Evolutionary conservation across 2,113 vertebrate genomes (phyloP), one percentile per base, ranked within the genome.

Genomic region (Oreocharis arfaki): DNA sequence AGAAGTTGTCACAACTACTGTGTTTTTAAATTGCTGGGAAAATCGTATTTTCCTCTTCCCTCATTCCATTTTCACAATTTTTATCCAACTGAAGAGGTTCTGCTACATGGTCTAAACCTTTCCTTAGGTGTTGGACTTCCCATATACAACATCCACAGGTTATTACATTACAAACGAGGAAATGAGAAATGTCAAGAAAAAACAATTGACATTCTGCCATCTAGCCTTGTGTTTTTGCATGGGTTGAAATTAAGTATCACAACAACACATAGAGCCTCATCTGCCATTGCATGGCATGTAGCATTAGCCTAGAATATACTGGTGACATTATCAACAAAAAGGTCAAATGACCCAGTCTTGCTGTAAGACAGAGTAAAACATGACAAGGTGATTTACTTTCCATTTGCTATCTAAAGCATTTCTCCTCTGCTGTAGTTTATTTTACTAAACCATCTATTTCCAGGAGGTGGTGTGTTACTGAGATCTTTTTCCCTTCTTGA

Each of bases 301-400:
- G 50, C 50, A 76, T 65, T 55, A 89, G 41, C 59, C 61, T 94
- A 68, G 86, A 90, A 90, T 52, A 88, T 49, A 88, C 52, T 42
- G 41, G 68, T 95, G 93, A 83, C 86, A 92, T 97, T 96, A 95
- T 93, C 78, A 92, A 86, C 78, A 84, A 42, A 95, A 94, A 97
- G 94, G 94, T 93, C 90, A 97, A 71, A 83, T 79, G 84, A 77
- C 56, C 82, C 22, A 20, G 52, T 35, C 77, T 39, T 67, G 27
- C 47, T 73, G 21, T 28, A 61, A 53, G 61, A 69, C 24, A 49
- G 52, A 10, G 39, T 82, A 87, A 84, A 87, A 92, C 14, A 67
- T 14, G 60, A 57, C 55, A 94, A 78, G 5, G 50, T 85, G 73
- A 69, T 68, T 53, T 81, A 53, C 41, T 49, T 78, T 80, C 39